Conservation (phyloP, 2,113 vertebrate genomes). For the Acinonyx jubatus region DNA sequence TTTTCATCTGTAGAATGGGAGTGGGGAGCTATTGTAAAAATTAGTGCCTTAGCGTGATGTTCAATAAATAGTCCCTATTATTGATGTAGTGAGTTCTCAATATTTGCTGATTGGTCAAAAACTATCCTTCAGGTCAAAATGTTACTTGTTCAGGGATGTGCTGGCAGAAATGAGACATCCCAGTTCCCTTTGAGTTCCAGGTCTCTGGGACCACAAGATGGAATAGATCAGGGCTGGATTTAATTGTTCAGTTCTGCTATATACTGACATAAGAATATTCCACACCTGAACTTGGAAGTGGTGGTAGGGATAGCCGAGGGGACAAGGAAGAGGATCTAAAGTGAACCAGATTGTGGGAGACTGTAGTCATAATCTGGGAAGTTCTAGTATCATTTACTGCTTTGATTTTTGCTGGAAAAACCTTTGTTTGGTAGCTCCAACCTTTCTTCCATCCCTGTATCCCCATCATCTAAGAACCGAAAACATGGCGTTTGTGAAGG, state of each 20-base stretch:
- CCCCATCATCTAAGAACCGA: not conserved
- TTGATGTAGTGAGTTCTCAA: not conserved
- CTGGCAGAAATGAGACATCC: not conserved
- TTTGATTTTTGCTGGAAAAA: not conserved
- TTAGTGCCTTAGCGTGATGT: not conserved
- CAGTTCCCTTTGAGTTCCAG: not conserved
- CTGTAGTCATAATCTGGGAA: not conserved
- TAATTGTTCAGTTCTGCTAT: not conserved
- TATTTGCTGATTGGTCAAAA: not conserved
- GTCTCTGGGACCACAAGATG: not conserved
- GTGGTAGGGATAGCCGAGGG: not conserved
- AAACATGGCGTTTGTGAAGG: slow-evolving; percentile 5
- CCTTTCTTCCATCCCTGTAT: not conserved
- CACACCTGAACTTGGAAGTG: not conserved
- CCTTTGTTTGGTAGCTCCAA: not conserved
- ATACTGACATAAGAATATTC: not conserved
- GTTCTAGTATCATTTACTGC: not conserved
- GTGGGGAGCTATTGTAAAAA: not conserved
- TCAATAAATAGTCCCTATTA: not conserved
- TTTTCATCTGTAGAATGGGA: not conserved
- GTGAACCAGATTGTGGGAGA: not conserved
- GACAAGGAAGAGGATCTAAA: not conserved
- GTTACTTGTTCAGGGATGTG: not conserved
- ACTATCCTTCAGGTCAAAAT: not conserved
- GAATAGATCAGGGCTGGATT: not conserved